Evolutionary conservation across 2,888 invertebrate species (phyloP).

Genomic region (Spodoptera littoralis): DNA sequence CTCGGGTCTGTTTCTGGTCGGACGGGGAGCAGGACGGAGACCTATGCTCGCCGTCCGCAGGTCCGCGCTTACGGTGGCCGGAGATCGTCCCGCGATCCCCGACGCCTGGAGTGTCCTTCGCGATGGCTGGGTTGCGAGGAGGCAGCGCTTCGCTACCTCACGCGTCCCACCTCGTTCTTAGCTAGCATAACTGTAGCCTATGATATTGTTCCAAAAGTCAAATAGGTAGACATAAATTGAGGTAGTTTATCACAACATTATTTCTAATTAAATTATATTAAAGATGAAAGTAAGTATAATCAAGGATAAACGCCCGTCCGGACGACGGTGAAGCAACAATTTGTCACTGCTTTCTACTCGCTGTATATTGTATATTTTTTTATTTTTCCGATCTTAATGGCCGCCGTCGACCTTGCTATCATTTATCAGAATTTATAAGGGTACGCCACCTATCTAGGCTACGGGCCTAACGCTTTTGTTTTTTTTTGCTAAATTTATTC

Average conservation of each 20-base stretch:
- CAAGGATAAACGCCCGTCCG: slow-evolving; percentile 63
- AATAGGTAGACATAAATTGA: no score
- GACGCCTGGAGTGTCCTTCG: no score
- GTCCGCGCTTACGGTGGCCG: no score
- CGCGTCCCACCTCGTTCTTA: no score
- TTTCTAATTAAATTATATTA: slow-evolving; percentile 48
- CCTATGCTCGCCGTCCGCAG: no score
- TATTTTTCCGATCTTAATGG: slow-evolving; percentile 62
- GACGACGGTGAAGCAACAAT: slow-evolving; percentile 60
- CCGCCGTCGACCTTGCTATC: slow-evolving; percentile 47
- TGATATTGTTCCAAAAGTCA: no score
- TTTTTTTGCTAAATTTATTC: slow-evolving; percentile 12
- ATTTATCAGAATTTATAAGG: slow-evolving; percentile 64
- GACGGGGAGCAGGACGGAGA: no score
- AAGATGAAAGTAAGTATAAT: slow-evolving; percentile 63
- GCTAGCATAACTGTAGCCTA: no score
- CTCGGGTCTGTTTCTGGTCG: no score
- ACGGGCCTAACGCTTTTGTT: background rate
- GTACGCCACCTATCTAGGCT: slow-evolving; percentile 26
- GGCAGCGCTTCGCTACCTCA: no score
- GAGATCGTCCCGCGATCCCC: no score
- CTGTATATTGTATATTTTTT: slow-evolving; percentile 60
- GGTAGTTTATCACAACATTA: slow-evolving; percentile 4
- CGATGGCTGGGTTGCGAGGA: no score
- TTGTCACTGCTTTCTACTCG: slow-evolving; percentile 69